A percentile compares a stretch with the other conserved stretches of the same genome.
These are phyloP conservation scores for Chloebia gouldiae DNA, from an alignment of 2,113 vertebrate genomes.

Conservation along the genomic window DNA sequence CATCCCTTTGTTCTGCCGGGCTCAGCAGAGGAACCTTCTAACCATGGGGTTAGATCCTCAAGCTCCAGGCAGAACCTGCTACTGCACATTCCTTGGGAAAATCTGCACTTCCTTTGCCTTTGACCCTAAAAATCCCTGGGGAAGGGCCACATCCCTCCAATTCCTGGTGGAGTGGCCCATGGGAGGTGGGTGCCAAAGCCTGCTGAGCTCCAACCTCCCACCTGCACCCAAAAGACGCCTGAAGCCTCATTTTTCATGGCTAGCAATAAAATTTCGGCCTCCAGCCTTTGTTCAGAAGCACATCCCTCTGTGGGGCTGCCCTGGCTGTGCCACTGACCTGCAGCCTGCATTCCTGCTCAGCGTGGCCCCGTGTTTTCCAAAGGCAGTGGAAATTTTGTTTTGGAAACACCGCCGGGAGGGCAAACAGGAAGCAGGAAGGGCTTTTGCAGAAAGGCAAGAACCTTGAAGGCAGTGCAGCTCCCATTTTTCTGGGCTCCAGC, in stretches of 20 bases:
- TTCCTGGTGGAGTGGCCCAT: rapidly evolving
- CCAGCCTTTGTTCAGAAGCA: neutral
- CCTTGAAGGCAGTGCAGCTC: neutral
- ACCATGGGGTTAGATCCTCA: neutral
- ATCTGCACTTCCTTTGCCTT: no score
- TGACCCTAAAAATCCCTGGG: rapidly evolving
- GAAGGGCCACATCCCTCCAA: neutral
- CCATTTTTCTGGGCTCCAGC: neutral
- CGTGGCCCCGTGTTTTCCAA: neutral
- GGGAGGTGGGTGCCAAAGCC: rapidly evolving
- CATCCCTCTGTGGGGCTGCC: neutral
- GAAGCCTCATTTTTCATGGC: neutral
- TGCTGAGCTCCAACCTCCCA: neutral
- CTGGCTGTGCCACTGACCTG: neutral
- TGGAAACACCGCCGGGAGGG: conserved; percentile 7
- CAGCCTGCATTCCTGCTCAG: conserved; percentile 11
- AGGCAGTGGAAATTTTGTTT: conserved; percentile 45
- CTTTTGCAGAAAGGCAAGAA: neutral
- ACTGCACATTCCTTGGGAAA: rapidly evolving
- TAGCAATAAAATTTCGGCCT: neutral
- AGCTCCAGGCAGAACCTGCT: neutral
- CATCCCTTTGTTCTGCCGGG: neutral
- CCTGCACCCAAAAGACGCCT: neutral
- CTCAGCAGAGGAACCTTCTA: neutral
- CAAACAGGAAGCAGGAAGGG: conserved; percentile 59